Evolutionary conservation across 2,888 invertebrate genomes (phyloP).

Genomic region (Cybosia mesomella): DNA sequence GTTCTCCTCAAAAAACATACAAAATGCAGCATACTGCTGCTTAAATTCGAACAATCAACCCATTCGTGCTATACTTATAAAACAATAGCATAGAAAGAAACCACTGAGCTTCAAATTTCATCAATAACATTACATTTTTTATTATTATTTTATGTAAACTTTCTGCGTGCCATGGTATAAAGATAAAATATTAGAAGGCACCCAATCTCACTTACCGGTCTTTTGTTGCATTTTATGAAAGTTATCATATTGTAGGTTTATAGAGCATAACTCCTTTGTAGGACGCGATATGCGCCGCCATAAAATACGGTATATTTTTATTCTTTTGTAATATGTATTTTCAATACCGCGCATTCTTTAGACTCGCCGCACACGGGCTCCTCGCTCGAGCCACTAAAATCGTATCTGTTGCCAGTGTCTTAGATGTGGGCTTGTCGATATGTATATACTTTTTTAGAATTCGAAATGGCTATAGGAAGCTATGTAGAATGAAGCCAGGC

Average conservation of each 20-base stretch:
- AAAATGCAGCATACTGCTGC: too few relatives aligned
- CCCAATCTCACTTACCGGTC: conserved; percentile 3
- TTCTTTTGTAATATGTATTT: conserved; percentile 1
- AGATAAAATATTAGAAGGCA: background rate
- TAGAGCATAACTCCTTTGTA: conserved; percentile 20
- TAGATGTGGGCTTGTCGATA: background rate
- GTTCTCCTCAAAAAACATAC: too few relatives aligned
- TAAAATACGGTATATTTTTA: conserved; percentile 6
- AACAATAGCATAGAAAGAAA: too few relatives aligned
- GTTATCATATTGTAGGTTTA: conserved; percentile 11
- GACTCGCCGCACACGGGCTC: background rate
- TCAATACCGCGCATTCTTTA: background rate
- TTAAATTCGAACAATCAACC: too few relatives aligned
- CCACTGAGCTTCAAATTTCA: background rate
- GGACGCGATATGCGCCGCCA: conserved; percentile 16
- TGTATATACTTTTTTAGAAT: background rate
- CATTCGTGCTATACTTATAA: too few relatives aligned
- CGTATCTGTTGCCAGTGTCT: background rate
- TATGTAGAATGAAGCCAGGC: too few relatives aligned
- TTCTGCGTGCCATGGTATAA: background rate
- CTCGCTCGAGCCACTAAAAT: background rate
- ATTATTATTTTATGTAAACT: background rate
- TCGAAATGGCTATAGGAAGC: too few relatives aligned
- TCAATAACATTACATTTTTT: background rate
- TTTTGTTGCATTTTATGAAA: conserved; percentile 16